Evolutionary conservation across 2,888 invertebrate species (phyloP), one percentile per base, ranked within the genome.

Genomic region (Epistrophe eligans): DNA sequence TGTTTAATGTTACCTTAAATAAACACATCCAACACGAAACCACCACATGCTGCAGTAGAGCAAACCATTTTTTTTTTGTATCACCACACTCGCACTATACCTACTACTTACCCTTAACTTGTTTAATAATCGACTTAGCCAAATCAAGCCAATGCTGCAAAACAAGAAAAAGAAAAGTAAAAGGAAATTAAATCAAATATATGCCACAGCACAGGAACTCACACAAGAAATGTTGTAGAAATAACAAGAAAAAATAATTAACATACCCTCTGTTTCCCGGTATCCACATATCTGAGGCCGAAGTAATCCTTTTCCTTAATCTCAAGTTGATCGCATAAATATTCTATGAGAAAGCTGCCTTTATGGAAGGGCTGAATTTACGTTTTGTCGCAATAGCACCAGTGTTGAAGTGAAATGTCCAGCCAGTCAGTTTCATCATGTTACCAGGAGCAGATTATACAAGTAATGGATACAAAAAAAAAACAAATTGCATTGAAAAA

Each of bases 301-400:
- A 99, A 98, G 93, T 98, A 98, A 93, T 99, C 98, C 91, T 97
- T 97, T 94, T 98, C 98, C 88, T 97, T 95, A 89, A 99, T 95
- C 93, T 97, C 97, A 90, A 98, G 94, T 92, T 97, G 97, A 91
- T 97, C 96, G 93, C 98, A 98, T 89, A 98, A 96, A 94, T 97
- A 96, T 92, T 98, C 98, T 92, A 98, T 94, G 90, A 99, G 94
- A 93, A 96, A 97, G 93, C 96, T 97, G 88, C 98, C 98, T 93
- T 97, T 98, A 92, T 97, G 96, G 93, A 97, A 96, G 89, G 96
- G 96, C 98, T 97, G 93, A 35, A 73, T 80, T 79, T 62, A 66
- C 35, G 66, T 45, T 73, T 83, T 74, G 73, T 73, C 58, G 83
- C 72, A 84, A 57, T 52, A 60, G 40, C 45, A 83, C 28, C 62